These are phyloP conservation scores for Brachyistius frenatus DNA, from an alignment of 2,113 vertebrate genomes.

Conservation along the genomic window DNA sequence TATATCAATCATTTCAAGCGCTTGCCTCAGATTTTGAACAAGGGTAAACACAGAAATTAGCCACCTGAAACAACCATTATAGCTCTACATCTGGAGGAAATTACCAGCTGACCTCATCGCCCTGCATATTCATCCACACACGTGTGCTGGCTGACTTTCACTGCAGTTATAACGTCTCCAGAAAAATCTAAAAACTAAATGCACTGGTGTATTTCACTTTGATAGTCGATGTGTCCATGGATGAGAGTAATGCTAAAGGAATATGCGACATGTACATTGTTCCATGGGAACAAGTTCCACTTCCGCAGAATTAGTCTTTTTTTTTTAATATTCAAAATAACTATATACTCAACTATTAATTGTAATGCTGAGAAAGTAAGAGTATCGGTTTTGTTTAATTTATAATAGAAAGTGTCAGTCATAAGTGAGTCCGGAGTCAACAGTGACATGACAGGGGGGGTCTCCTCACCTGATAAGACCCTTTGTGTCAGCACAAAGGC, in stretches of 20 bases:
- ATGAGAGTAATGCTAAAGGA: too few species aligned
- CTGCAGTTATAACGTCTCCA: background rate
- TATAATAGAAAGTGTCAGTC: too few species aligned
- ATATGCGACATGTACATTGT: too few species aligned
- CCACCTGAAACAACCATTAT: background rate
- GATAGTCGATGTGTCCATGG: too few species aligned
- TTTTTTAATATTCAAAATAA: too few species aligned
- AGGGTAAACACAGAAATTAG: background rate
- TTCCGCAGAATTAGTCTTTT: background rate
- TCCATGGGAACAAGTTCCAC: background rate
- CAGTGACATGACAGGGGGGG: too few species aligned
- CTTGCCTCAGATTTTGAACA: background rate
- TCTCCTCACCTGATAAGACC: too few species aligned
- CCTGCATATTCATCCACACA: background rate
- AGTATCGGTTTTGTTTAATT: too few species aligned
- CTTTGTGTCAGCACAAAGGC: too few species aligned
- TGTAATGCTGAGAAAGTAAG: too few species aligned
- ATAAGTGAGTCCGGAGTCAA: too few species aligned
- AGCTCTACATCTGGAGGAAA: conserved; percentile 1
- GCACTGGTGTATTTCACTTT: background rate
- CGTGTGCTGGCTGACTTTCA: background rate
- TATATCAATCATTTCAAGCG: background rate
- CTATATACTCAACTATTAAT: too few species aligned
- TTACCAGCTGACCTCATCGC: conserved; percentile 3
- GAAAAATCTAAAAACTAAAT: background rate